Evolutionary conservation across 2,888 invertebrate genomes (phyloP).

Genomic region (Quadroppia sp.): DNA sequence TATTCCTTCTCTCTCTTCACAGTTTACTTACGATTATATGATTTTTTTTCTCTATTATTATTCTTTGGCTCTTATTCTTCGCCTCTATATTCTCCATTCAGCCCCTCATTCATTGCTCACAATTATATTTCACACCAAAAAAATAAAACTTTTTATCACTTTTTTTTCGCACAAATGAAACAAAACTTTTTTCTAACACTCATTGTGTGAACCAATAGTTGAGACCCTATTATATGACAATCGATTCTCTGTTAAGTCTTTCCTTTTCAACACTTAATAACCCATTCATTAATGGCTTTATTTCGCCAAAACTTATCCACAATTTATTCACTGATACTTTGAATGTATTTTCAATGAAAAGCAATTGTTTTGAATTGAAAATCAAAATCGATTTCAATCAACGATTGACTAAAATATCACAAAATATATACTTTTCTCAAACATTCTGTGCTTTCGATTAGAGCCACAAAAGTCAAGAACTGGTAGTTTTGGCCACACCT

Average conservation of each 20-base stretch:
- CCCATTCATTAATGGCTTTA: no score
- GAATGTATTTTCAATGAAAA: no score
- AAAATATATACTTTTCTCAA: not conserved
- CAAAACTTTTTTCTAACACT: not conserved
- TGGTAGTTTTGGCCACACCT: constrained; percentile 43
- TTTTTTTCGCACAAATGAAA: not conserved
- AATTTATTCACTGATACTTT: no score
- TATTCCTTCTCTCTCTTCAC: constrained; percentile 13
- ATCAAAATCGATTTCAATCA: not conserved
- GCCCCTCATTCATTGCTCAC: not conserved
- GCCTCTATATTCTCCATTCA: not conserved
- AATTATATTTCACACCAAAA: not conserved
- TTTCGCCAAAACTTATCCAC: no score
- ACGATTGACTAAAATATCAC: not conserved
- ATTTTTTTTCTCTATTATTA: not conserved
- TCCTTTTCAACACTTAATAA: no score
- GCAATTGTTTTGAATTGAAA: no score
- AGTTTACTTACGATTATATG: constrained; percentile 11
- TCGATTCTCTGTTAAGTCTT: not conserved
- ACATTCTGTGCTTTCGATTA: not conserved
- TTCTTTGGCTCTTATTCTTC: not conserved
- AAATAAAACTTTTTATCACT: not conserved
- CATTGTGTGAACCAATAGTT: not conserved
- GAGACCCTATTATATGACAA: not conserved
- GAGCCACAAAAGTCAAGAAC: constrained; percentile 42